These are phyloP conservation scores for Choreutis nemorana DNA, from an alignment of 2,888 invertebrate genomes.

Conservation along the genomic window DNA sequence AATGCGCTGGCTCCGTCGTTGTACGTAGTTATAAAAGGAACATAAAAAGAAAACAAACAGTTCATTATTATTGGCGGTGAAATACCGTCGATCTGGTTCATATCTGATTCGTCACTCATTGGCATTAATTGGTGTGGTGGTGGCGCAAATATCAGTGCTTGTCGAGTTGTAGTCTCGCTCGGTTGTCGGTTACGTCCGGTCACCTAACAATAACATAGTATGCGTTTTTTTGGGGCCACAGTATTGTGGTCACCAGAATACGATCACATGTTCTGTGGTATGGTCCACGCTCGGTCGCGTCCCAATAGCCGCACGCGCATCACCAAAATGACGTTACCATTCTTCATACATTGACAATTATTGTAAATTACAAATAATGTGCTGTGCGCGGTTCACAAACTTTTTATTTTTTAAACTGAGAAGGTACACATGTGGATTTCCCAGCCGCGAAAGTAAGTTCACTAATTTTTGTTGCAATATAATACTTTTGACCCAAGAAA, in stretches of 20 bases:
- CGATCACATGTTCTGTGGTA: conserved; percentile 40
- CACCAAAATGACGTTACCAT: conserved; percentile 41
- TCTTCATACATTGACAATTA: conserved; percentile 16
- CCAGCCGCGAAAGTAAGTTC: conserved; percentile 59
- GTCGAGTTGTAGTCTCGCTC: conserved; percentile 29
- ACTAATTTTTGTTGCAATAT: too few species aligned
- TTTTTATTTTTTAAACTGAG: conserved; percentile 57
- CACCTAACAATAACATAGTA: neutral
- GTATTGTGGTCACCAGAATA: neutral
- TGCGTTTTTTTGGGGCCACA: neutral
- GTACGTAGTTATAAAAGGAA: too few species aligned
- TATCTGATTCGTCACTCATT: conserved; percentile 47
- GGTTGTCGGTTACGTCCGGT: too few species aligned
- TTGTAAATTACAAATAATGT: conserved; percentile 39
- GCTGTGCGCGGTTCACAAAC: conserved; percentile 51
- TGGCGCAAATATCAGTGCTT: conserved; percentile 49
- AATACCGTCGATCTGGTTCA: conserved; percentile 35
- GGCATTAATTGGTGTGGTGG: conserved; percentile 48
- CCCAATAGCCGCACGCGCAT: conserved; percentile 14
- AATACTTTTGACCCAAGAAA: too few species aligned
- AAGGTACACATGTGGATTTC: conserved; percentile 58
- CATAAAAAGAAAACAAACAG: neutral
- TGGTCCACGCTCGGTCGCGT: conserved; percentile 39
- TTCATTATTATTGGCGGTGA: conserved; percentile 12
- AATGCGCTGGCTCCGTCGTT: too few species aligned